These are phyloP conservation scores for Mactra quadrangularis DNA, from an alignment of 1,140 invertebrate genomes.

Conservation along the genomic window DNA sequence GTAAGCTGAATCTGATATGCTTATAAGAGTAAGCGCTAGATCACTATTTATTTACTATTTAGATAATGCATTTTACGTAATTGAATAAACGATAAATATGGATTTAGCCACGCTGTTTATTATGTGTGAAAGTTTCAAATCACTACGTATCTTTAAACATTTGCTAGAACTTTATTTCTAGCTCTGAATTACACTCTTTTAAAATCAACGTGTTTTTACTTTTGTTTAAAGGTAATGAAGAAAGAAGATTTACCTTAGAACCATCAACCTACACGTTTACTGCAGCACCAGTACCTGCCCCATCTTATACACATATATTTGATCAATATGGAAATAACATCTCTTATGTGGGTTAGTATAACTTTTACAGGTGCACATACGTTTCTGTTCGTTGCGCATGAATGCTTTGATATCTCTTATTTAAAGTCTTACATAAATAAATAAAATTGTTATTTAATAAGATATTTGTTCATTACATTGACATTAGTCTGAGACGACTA, in stretches of 20 bases:
- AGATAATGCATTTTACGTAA: no score
- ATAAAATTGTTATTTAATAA: background rate
- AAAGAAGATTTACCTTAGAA: constrained; percentile 13
- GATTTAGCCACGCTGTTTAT: no score
- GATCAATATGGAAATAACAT: constrained; percentile 25
- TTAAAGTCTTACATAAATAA: background rate
- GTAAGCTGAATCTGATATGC: background rate
- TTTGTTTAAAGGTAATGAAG: constrained; percentile 36
- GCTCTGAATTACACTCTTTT: no score
- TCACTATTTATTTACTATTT: no score
- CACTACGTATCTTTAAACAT: no score
- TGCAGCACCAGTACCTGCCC: background rate
- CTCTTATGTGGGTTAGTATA: constrained; percentile 35
- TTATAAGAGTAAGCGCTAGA: no score
- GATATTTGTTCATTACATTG: background rate
- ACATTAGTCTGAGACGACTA: no score
- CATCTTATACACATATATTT: constrained; percentile 21
- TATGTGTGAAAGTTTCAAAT: no score
- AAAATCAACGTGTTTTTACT: no score
- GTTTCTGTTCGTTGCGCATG: background rate
- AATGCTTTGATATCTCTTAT: background rate
- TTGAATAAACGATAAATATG: no score
- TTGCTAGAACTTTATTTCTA: no score
- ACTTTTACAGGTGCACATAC: background rate
- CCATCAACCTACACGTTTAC: constrained; percentile 20